Evolutionary conservation across 2,113 vertebrate species (phyloP).

Genomic region (Channa argus): DNA sequence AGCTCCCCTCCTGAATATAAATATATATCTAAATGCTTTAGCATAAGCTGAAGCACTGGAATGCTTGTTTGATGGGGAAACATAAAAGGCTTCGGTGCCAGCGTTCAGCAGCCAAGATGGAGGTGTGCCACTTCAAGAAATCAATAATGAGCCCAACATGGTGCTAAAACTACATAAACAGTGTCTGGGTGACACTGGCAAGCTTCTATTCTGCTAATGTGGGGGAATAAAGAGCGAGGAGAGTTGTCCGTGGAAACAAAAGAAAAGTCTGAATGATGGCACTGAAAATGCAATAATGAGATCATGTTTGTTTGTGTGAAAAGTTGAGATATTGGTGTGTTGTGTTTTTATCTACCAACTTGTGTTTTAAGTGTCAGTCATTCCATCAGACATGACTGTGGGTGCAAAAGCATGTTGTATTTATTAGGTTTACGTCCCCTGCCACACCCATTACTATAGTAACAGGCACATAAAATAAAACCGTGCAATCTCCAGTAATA

Average conservation of each 20-base stretch:
- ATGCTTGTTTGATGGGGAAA: slow-evolving; percentile 40
- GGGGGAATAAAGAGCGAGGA: slow-evolving; percentile 40
- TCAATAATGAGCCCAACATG: slow-evolving; percentile 68
- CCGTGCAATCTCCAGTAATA: slow-evolving; percentile 7
- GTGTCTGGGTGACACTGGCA: slow-evolving; percentile 44
- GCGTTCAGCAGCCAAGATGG: slow-evolving; percentile 50
- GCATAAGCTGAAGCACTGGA: slow-evolving; percentile 36
- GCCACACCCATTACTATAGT: not conserved
- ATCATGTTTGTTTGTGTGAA: slow-evolving; percentile 31
- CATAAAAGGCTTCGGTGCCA: slow-evolving; percentile 44
- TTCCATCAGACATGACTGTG: slow-evolving; percentile 14
- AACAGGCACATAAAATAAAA: not conserved
- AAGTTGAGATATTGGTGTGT: not conserved
- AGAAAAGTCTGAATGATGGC: slow-evolving; percentile 1
- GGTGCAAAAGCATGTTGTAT: not conserved
- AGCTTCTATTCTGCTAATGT: slow-evolving; percentile 46
- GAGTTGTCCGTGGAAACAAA: slow-evolving; percentile 48
- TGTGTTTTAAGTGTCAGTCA: slow-evolving; percentile 41
- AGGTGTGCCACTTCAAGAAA: slow-evolving; percentile 61
- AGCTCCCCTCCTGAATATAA: slow-evolving; percentile 61
- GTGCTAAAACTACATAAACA: slow-evolving; percentile 60
- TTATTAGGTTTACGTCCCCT: not conserved
- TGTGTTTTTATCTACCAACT: not conserved
- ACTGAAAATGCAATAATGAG: slow-evolving; percentile 51
- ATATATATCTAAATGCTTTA: slow-evolving; percentile 62